phyloP scores from a whole-genome alignment of 2,113 vertebrate genomes.

The Andinoacara biseriatus region DNA sequence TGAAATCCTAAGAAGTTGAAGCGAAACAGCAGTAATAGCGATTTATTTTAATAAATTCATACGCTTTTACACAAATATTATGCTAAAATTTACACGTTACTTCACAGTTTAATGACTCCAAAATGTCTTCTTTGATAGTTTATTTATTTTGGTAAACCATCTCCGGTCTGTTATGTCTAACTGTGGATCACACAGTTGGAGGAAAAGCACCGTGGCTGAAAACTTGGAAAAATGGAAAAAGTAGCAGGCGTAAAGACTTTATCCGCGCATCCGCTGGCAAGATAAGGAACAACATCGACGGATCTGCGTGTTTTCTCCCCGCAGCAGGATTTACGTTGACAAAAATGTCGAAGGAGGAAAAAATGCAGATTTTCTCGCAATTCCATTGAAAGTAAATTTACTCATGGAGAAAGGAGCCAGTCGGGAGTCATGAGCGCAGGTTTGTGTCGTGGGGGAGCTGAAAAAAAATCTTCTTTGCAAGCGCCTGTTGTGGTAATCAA shows the following conservation, averaged over 20 bases:
- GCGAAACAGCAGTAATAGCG: rapidly evolving
- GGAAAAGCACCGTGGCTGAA: constrained; percentile 70
- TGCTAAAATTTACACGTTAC: rapidly evolving
- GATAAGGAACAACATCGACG: constrained; percentile 41
- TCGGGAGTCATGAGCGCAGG: constrained; percentile 86
- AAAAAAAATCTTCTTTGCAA: constrained; percentile 24
- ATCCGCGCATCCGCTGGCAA: constrained; percentile 26
- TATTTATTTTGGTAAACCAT: neutral
- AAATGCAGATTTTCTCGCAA: constrained; percentile 50
- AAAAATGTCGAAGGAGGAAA: constrained; percentile 59
- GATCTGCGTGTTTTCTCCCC: neutral
- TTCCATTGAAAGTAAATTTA: constrained; percentile 77
- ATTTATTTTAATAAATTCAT: neutral
- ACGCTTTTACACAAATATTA: rapidly evolving
- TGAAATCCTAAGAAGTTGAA: neutral
- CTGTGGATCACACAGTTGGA: constrained; percentile 26
- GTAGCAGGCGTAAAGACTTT: constrained; percentile 39
- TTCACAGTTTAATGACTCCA: neutral
- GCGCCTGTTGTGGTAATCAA: neutral
- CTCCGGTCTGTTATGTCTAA: rapidly evolving
- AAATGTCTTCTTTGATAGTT: rapidly evolving
- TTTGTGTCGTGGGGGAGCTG: constrained; percentile 75
- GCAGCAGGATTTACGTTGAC: constrained; percentile 28
- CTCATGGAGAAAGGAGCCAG: constrained; percentile 81
- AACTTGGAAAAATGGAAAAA: constrained; percentile 72